Base-by-base conservation (phyloP, 2,113 vertebrate species). In the Candoia aspera region DNA sequence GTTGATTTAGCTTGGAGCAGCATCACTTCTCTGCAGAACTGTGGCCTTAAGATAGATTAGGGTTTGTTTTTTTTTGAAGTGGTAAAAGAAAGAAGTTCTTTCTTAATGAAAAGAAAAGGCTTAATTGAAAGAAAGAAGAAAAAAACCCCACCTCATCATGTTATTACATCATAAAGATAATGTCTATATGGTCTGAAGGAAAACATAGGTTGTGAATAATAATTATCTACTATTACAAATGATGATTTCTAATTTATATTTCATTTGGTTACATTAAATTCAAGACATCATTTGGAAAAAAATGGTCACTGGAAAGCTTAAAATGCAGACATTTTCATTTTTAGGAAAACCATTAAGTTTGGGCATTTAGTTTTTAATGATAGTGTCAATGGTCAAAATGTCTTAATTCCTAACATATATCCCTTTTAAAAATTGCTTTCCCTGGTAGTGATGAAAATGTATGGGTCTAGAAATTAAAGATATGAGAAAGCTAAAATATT, bases 141-240 rank as follows among this genome's bases (percentile, higher is more conserved):
- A 84, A 96, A 96, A 54, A 96, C 23, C 17, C n/a, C 33, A 21
- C 9, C 91, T 94, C 96, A 96, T 96, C 88, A 89, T 95, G 97
- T 97, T 95, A 96, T 95, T 96, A 95, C 97, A 93, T 95, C 89
- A 94, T 95, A 97, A 97, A 96, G 95, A 90, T 21, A 95, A 68
- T 87, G 79, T 94, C 92, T 94, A 94, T 89, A 91, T 90, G 88
- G 92, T 88, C 90, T 96, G 95, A 97, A 97, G 94, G 33, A 93
- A 96, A 96, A 95, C 46, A 64, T 94, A 95, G 94, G 93, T 94
- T 96, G 92, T 92, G 94, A 95, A 95, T 96, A 94, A 97, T 90
- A 95, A 91, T 94, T 92, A 95, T 95, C 93, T 96, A 90, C n/a
- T n/a, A n/a, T n/a, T n/a, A n/a, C 93, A 96, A 95, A 93, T 85